Evolutionary conservation across 1,140 invertebrate species (phyloP), one percentile per base, ranked within the genome.

Genomic region (Diorhabda elongata): DNA sequence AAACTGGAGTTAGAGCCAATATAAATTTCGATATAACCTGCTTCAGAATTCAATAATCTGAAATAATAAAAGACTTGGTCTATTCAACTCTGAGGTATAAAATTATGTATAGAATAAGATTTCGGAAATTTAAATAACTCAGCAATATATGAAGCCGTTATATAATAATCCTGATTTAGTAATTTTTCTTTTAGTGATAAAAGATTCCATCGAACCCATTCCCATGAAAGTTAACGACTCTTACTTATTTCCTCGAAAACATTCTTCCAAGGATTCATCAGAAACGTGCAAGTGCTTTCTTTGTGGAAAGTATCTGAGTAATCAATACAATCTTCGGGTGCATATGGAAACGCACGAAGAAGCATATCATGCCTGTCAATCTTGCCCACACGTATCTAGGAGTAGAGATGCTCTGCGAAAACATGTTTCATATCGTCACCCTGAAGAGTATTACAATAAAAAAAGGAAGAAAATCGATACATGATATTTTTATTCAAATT

Each of bases 341-440:
- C 93, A 95, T 77, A 90, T 95, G 87, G 93, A 95, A 78, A 94
- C 92, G 9, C 92, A 94, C 78, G 91, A 92, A 75, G 92, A 93
- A 74, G 89, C 91, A 68, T 88, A 90, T 42, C 87, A 89, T 79
- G 92, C 92, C 41, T 95, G 93, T 78, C 87, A 90, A 63, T 90
- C 92, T 0, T 95, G 92, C 82, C 89, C 87, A 41, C 93, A 94
- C 77, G 92, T 94, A 11, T 94, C 92, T 52, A 85, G 92, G 67
- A 93, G 92, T 62, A 85, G 93, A 70, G 93, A 95, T 80, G 93
- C 93, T 9, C 81, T 95, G 52, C 84, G 93, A 62, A 95, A 95
- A 80, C 93, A 95, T 76, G 91, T 95, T 41, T 93, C 92, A 2
- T 95, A 95, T 76, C 84, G 92, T 70, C 92, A 94, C 81, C 88